These are phyloP conservation scores for Alviniconcha marisindica DNA, from an alignment of 1,140 invertebrate genomes.

Conservation along the genomic window DNA sequence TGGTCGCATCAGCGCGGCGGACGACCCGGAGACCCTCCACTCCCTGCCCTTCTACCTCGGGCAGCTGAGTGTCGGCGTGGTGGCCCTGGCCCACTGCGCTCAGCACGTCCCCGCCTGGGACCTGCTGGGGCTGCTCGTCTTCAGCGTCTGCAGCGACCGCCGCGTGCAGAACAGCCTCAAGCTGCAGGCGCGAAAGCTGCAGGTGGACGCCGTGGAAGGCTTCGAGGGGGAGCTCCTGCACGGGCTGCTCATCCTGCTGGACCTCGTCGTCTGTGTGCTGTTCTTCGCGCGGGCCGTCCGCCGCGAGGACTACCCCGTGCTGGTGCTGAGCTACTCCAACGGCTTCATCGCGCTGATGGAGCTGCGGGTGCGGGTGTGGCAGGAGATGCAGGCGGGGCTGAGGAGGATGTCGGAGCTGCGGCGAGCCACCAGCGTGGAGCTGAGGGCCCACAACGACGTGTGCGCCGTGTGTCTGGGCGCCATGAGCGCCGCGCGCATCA, in stretches of 20 bases:
- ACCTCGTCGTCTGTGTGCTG: neutral
- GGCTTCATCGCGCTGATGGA: constrained; percentile 35
- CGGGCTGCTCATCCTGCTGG: constrained; percentile 25
- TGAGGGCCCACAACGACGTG: constrained; percentile 33
- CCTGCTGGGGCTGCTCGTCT: neutral
- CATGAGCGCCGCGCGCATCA: constrained; percentile 36
- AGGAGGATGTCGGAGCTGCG: neutral
- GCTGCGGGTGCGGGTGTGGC: constrained; percentile 30
- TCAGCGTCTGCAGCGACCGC: neutral
- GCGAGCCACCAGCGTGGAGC: constrained; percentile 22
- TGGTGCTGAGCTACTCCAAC: constrained; percentile 31
- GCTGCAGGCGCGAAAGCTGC: neutral
- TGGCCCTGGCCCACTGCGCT: neutral
- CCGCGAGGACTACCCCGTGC: neutral
- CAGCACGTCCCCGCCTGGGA: neutral
- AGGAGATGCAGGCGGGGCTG: constrained; percentile 8
- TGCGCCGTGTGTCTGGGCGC: constrained; percentile 37
- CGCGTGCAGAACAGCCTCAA: constrained; percentile 3
- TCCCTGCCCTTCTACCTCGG: neutral
- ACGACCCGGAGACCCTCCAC: neutral
- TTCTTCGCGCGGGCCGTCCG: neutral
- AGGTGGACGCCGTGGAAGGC: constrained; percentile 31
- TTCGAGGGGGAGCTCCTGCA: neutral
- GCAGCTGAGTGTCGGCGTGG: neutral
- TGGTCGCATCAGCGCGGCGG: neutral